phyloP scores from a whole-genome alignment of 2,888 invertebrate genomes.

The Antheraea yamamai region DNA sequence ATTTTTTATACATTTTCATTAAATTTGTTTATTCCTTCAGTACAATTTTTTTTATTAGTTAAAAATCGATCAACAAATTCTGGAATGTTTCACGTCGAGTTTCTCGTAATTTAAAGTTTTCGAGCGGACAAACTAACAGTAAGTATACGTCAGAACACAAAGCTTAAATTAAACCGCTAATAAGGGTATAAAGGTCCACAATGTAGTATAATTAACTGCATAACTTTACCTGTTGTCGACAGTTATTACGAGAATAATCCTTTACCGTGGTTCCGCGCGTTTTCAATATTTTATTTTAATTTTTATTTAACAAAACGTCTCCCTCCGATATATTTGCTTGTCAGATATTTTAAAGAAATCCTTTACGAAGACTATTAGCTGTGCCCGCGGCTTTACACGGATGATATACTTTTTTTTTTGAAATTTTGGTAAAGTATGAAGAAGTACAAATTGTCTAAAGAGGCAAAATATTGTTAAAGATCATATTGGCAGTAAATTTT shows the following conservation, averaged over 20 bases:
- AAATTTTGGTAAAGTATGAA: too few species aligned
- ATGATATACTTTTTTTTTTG: too few species aligned
- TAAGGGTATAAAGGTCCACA: not conserved
- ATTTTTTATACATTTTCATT: too few species aligned
- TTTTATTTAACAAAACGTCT: not conserved
- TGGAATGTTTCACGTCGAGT: not conserved
- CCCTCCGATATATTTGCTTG: too few species aligned
- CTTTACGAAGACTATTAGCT: too few species aligned
- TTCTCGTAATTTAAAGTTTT: not conserved
- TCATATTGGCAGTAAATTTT: too few species aligned
- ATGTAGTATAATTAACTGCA: not conserved
- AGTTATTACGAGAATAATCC: not conserved
- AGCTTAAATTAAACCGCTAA: conserved; percentile 3
- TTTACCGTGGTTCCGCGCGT: not conserved
- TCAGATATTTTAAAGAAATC: too few species aligned
- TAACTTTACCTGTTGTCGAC: not conserved
- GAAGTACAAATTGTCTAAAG: too few species aligned
- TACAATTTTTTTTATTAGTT: not conserved
- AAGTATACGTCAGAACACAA: not conserved
- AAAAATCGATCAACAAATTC: not conserved
- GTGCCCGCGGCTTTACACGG: too few species aligned
- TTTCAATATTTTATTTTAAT: not conserved
- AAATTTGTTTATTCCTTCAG: too few species aligned
- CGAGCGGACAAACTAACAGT: not conserved
- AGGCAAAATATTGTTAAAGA: too few species aligned